Base-by-base conservation (phyloP, 2,113 vertebrate species). In the Girardinichthys multiradiatus region DNA sequence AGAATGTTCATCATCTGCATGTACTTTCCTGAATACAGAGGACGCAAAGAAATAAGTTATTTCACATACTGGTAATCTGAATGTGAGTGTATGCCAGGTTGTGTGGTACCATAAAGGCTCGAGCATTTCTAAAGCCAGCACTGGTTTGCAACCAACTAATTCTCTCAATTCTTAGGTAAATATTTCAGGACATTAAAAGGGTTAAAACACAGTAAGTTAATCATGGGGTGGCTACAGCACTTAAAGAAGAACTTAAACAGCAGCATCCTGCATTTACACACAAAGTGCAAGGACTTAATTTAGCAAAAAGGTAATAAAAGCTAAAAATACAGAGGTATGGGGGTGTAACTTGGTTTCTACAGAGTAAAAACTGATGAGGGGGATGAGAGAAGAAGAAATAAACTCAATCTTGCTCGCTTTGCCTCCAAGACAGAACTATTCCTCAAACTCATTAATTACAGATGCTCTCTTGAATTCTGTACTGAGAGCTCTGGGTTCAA, bases 1-100 rank as follows among this genome's bases (percentile, higher is more conserved):
- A 99, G 91, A 72, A 99, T 99, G 89, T 95, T 99, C 98, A 99
- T 99, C 98, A 99, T 99, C 93, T 99, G 98, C 96, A 99, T 98
- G 81, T 99, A 99, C 85, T 97, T 99, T 15, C 98, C 98, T 99
- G 91, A 59, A 86, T 1, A 27, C 21, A 58, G 91, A 86, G 51
- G 5, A 59, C 1, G 62, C 26, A 77, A 68, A 87, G 35, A 42
- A 63, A 76, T 68, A n/a, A 13, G 28, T 70, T n/a, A 71, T 4
- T 39, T 37, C n/a, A 39, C 35, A 39, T 27, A 64, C 63, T 37
- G 63, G 2, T 64, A 27, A 39, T 30, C 13, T 4, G 26, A 29
- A 39, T 33, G 27, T 48, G 27, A 42, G 26, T 39, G 26, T 0
- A 61, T 19, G n/a, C 2, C 29, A 13, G 1, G 7, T 21, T 28